A percentile compares a stretch with the other conserved stretches of the same genome.
Evolutionary conservation across 2,888 invertebrate genomes (phyloP).

Genomic region (Diadromus collaris): DNA sequence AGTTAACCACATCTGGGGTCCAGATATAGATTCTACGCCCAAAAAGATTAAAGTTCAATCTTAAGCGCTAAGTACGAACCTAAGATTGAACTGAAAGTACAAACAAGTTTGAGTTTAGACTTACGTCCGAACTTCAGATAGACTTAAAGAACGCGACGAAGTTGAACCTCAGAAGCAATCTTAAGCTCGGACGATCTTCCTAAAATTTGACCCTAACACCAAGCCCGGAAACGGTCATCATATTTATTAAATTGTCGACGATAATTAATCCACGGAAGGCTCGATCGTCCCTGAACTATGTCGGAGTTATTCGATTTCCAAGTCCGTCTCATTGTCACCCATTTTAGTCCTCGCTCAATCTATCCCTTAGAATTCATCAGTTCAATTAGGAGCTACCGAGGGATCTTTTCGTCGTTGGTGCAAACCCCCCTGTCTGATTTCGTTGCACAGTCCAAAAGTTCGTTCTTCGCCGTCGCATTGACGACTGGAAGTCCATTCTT

Average conservation of each 20-base stretch:
- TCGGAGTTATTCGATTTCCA: constrained; percentile 3
- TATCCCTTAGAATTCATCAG: constrained; percentile 17
- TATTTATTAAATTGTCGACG: background rate
- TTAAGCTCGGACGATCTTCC: too few relatives aligned
- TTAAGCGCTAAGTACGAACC: too few relatives aligned
- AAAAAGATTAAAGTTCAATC: too few relatives aligned
- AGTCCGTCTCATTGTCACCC: background rate
- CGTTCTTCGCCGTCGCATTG: constrained; percentile 32
- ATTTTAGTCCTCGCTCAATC: background rate
- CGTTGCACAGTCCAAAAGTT: constrained; percentile 34
- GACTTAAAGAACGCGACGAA: too few relatives aligned
- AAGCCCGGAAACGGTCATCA: background rate
- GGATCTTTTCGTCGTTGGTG: constrained; percentile 14
- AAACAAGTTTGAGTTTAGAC: too few relatives aligned
- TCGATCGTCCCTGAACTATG: background rate
- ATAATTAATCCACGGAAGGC: background rate
- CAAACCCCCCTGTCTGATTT: constrained; percentile 29
- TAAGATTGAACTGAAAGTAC: too few relatives aligned
- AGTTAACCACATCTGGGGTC: too few relatives aligned
- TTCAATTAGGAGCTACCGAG: constrained; percentile 11
- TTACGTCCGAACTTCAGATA: too few relatives aligned
- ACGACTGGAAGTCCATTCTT: constrained; percentile 51
- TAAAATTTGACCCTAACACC: too few relatives aligned
- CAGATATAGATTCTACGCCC: too few relatives aligned
- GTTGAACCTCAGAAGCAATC: too few relatives aligned